Base-by-base conservation (phyloP, 2,888 invertebrate species). In the Coelopa pilipes region DNA sequence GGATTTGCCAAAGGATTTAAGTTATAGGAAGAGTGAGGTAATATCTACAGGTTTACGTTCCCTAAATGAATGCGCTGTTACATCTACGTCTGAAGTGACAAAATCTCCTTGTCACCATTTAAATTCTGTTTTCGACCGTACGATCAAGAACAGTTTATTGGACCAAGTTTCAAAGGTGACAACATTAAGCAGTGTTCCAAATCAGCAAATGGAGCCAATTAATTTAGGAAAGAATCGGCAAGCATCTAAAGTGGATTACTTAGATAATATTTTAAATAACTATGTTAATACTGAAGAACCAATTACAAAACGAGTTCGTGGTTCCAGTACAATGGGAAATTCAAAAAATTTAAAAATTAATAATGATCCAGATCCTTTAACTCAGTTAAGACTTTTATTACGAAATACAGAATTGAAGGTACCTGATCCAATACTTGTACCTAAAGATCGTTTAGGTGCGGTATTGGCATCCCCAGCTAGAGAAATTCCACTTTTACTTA, bases 381-480 rank as follows among this genome's bases (percentile, higher is more conserved):
- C 91, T 74, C 95, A 95, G 82, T 88, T 95, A 11, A 91, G 92
- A 78, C 89, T 92, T 82, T 88, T 95, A 34, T 89, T 93, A 76
- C 89, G 89, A 66, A 92, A 92, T 80, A 89, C 91, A 10, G 91
- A 91, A 78, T 90, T 93, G 82, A 91, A 92, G 84, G 91, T 95
- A 82, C 95, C 95, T 59, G 94, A 95, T 89, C 95, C 95, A 12
- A 89, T 95, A 81, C 86, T 95, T 75, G 92, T 95, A 76, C 95
- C 95, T 69, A 93, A 93, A 87, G 92, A 93, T 81, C 91, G 91
- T 80, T 87, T 95, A 66, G 92, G 92, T 70, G 90, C 90, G 21
- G 91, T 95, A 53, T 88, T 95, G 34, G 90, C 91, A 1, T 90
- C 92, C 5, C 95, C 95, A 0, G 93, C 91, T 1, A 90, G 89